phyloP scores from a whole-genome alignment of 2,888 invertebrate genomes.

The Tolmerus cingulatus region DNA sequence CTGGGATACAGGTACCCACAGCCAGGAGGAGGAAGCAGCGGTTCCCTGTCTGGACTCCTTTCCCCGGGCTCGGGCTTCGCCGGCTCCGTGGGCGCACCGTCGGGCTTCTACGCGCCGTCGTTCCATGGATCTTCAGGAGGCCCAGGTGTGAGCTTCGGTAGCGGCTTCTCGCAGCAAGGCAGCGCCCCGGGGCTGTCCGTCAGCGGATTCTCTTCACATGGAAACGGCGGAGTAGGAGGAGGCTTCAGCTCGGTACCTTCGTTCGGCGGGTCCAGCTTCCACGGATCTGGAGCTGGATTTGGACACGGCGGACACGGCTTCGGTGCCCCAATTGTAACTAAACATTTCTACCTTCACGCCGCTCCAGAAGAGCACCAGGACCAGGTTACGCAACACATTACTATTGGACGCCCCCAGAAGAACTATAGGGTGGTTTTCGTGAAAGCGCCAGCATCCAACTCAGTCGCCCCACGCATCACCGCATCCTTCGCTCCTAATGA shows the following conservation, averaged over 20 bases:
- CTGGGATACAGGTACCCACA: slow-evolving; percentile 45
- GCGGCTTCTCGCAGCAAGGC: not conserved
- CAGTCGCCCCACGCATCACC: slow-evolving; percentile 1
- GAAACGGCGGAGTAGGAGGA: not conserved
- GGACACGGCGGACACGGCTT: not conserved
- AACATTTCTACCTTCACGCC: slow-evolving; percentile 50
- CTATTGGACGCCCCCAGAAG: slow-evolving; percentile 41
- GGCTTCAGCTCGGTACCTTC: not conserved
- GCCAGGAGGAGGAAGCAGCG: slow-evolving; percentile 14
- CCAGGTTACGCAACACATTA: slow-evolving; percentile 28
- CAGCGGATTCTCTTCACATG: not conserved
- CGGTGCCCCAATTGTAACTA: slow-evolving; percentile 47
- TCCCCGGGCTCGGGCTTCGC: not conserved
- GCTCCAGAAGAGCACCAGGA: slow-evolving; percentile 49
- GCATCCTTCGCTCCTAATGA: slow-evolving; percentile 24
- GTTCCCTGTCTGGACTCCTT: not conserved
- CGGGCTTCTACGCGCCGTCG: not conserved
- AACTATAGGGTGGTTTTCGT: slow-evolving; percentile 37
- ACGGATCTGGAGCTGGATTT: not conserved
- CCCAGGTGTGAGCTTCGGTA: not conserved
- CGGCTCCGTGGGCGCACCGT: not conserved
- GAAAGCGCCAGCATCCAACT: not conserved
- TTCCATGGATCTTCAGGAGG: not conserved
- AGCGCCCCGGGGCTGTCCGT: not conserved
- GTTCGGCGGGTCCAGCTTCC: not conserved